Base-by-base conservation (phyloP, 2,113 vertebrate genomes). In the Sorex araneus region DNA sequence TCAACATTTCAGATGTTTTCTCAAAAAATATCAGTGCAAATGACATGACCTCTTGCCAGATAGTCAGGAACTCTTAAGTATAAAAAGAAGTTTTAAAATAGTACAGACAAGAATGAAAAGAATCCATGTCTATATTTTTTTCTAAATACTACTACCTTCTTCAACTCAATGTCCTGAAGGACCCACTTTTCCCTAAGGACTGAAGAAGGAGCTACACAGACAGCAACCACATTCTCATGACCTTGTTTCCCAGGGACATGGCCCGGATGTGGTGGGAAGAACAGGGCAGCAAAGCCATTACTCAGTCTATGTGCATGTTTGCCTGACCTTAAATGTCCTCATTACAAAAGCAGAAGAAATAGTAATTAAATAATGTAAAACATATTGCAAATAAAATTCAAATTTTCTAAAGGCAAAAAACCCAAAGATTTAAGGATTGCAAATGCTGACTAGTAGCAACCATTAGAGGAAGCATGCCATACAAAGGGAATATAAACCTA, bases 31-130 rank as follows among this genome's bases (percentile, higher is more conserved):
- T 80, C 80, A 66, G 1, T 60, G 54, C 93, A 76, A 84, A 43
- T 40, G 69, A 54, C 92, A n/a, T 79, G 34, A 43, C 2, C 34
- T 34, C 27, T 84, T 92, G 76, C n/a, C 19, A 87, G 30, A 10
- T 15, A 60, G 6, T 18, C 5, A 88, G 54, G 64, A 89, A 64
- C 63, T 80, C 45, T 34, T 89, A 45, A 76, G 80, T 74, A 70
- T 84, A 47, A 84, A 54, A 91, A 76, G 67, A 73, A 23, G 15
- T 66, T 75, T 92, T 86, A 83, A 92, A 87, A 85, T 78, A 71
- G 19, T 74, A 34, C 21, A 15, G 32, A 21, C 21, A 77, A 89
- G 9, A 94, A 85, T 67, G 23, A 34, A n/a, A 25, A 77, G 57
- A 73, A 50, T 54, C 8, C 10, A 32, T 40, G 34, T 60, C 32